A percentile compares a stretch with the other conserved stretches of the same genome.
Evolutionary conservation across 2,797 vertebrate genomes (phyloP).

Genomic region (Pseudochirops corinnae): DNA sequence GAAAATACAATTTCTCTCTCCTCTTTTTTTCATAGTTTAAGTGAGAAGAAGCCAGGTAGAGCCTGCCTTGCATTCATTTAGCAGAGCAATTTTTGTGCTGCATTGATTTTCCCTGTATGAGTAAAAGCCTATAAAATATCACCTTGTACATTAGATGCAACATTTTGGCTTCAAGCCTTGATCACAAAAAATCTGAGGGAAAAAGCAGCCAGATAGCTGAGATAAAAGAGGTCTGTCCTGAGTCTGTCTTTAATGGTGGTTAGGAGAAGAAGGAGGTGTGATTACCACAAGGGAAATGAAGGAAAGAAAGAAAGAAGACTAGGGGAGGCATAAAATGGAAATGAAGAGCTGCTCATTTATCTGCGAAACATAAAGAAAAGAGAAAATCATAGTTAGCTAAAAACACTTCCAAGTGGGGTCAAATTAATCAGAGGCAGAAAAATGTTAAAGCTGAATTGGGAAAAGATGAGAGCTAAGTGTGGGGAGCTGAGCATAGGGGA

Average conservation of each 20-base stretch:
- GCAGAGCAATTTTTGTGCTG: conserved; percentile 58
- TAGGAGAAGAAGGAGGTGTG: background rate
- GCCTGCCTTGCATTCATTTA: conserved; percentile 53
- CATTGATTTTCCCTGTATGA: conserved; percentile 42
- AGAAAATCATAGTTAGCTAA: conserved; percentile 23
- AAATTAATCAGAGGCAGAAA: conserved; percentile 40
- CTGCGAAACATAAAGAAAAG: conserved; percentile 52
- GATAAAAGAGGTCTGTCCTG: conserved; percentile 52
- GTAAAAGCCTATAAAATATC: conserved; percentile 67
- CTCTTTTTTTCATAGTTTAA: conserved; percentile 16
- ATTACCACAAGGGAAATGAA: background rate
- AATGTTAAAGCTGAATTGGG: no score
- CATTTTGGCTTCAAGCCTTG: conserved; percentile 64
- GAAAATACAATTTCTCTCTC: conserved; percentile 74
- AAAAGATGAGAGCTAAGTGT: accelerated
- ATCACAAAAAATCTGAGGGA: conserved; percentile 48
- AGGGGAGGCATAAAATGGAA: conserved; percentile 37
- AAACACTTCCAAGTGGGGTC: conserved; percentile 5
- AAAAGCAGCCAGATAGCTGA: conserved; percentile 53
- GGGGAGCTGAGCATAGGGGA: background rate
- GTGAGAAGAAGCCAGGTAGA: conserved; percentile 20
- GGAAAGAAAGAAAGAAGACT: conserved; percentile 28
- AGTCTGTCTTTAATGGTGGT: background rate
- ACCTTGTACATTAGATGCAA: conserved; percentile 37
- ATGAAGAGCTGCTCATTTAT: conserved; percentile 60